Percentiles rank a stretch among this genome's conserved stretches.
Evolutionary conservation across 2,797 vertebrate genomes (phyloP).

Genomic region (Ibycter americanus): DNA sequence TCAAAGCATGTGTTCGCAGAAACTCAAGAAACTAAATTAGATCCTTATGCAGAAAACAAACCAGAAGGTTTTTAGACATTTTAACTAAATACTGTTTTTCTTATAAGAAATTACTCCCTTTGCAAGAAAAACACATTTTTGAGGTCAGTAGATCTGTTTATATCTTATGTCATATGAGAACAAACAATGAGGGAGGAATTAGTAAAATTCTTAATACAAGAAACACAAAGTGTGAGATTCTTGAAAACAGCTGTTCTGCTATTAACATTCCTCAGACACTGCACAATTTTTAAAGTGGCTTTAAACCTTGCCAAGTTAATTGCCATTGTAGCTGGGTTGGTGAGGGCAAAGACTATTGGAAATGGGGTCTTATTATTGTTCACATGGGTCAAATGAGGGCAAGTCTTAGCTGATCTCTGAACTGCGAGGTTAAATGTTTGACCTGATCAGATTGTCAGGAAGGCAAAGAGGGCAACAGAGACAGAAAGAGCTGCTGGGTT

Average conservation of each 20-base stretch:
- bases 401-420: conserved; percentile 38
- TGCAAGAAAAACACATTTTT: conserved; percentile 54
- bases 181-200: conserved; percentile 55
- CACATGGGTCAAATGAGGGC: conserved; percentile 41
- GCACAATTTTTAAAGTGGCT: conserved; percentile 45
- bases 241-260: conserved; percentile 57
- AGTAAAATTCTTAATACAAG: conserved; percentile 53
- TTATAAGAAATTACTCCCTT: conserved; percentile 26
- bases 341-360: conserved; percentile 45
- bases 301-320: conserved; percentile 51
- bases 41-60: conserved; percentile 29
- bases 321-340: conserved; percentile 30
- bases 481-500: not conserved
- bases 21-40: conserved; percentile 16
- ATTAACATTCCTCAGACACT: conserved; percentile 45
- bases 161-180: conserved; percentile 37
- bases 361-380: conserved; percentile 19
- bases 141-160: conserved; percentile 56
- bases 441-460: not conserved
- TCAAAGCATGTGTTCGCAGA: not conserved
- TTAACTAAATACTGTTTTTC: conserved; percentile 21
- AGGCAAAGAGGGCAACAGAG: not conserved
- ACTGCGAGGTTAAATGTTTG: conserved; percentile 63
- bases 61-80: not conserved
- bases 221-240: conserved; percentile 53